A percentile compares a stretch with the other conserved stretches of the same genome.
Conservation (phyloP, 2,888 invertebrate genomes). For the Sarcophaga rosellei region DNA sequence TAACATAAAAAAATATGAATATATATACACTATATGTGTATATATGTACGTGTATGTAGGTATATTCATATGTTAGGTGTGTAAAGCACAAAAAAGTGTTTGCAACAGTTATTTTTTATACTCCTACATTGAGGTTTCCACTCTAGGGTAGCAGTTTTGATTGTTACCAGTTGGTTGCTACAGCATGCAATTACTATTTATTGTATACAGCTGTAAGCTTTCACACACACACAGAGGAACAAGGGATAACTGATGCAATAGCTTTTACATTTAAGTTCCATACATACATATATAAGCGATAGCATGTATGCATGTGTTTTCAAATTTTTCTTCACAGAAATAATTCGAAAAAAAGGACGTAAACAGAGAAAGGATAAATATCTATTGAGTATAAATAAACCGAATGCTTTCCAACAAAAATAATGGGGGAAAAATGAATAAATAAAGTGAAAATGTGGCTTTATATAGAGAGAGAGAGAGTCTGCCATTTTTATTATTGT, state of each 20-base stretch:
- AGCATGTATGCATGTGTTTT: background rate
- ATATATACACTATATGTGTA: too few species aligned
- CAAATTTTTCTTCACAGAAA: background rate
- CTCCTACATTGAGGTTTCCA: constrained; percentile 16
- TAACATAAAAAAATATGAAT: background rate
- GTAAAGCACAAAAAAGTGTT: background rate
- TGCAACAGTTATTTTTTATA: constrained; percentile 50
- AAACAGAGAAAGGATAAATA: constrained; percentile 42
- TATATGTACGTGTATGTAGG: background rate
- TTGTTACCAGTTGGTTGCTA: constrained; percentile 13
- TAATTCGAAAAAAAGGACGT: background rate
- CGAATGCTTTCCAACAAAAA: background rate
- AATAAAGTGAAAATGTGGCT: background rate
- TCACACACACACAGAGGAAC: background rate
- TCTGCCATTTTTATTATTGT: constrained; percentile 16
- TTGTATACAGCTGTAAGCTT: constrained; percentile 45
- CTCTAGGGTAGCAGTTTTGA: constrained; percentile 3
- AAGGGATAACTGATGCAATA: background rate
- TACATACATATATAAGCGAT: background rate
- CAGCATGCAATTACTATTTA: constrained; percentile 50
- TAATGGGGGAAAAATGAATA: background rate
- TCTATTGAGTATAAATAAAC: constrained; percentile 42
- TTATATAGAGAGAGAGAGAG: background rate
- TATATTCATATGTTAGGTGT: background rate
- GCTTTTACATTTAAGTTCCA: background rate